Conservation (phyloP, 2,888 invertebrate genomes). For the Odontomyia ornata region DNA sequence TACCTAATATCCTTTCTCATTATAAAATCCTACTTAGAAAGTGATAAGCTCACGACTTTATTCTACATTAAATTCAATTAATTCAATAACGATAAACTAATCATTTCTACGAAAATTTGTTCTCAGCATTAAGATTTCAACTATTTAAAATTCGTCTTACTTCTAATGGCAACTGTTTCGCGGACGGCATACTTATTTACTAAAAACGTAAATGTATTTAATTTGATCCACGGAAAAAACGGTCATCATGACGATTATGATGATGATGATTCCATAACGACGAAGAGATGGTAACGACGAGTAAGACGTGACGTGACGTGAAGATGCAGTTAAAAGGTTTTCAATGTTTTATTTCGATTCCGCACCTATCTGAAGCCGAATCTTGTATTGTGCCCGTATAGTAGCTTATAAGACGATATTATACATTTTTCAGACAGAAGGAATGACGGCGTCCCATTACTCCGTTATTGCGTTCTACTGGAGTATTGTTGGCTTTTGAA, state of each 20-base stretch:
- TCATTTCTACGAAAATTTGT: slow-evolving; percentile 1
- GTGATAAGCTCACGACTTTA: too few relatives aligned
- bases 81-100: background rate
- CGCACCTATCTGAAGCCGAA: slow-evolving; percentile 20
- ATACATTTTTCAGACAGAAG: slow-evolving; percentile 31
- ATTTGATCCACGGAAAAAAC: slow-evolving; percentile 34
- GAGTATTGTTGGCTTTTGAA: slow-evolving; percentile 24
- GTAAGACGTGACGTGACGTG: background rate
- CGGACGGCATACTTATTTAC: slow-evolving; percentile 3
- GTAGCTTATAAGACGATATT: slow-evolving; percentile 36
- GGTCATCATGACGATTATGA: slow-evolving; percentile 6
- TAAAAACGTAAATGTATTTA: too few relatives aligned
- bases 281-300: too few relatives aligned
- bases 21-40: too few relatives aligned
- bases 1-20: too few relatives aligned
- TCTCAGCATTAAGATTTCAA: background rate
- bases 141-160: background rate
- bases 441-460: background rate
- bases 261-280: background rate
- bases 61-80: too few relatives aligned
- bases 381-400: slow-evolving; percentile 28
- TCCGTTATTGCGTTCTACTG: background rate
- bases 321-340: slow-evolving; percentile 40
- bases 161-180: slow-evolving; percentile 26
- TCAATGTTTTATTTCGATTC: slow-evolving; percentile 40